Evolutionary conservation across 1,140 invertebrate species (phyloP), one percentile per base, ranked within the genome.

Genomic region (Eumeta japonica): DNA sequence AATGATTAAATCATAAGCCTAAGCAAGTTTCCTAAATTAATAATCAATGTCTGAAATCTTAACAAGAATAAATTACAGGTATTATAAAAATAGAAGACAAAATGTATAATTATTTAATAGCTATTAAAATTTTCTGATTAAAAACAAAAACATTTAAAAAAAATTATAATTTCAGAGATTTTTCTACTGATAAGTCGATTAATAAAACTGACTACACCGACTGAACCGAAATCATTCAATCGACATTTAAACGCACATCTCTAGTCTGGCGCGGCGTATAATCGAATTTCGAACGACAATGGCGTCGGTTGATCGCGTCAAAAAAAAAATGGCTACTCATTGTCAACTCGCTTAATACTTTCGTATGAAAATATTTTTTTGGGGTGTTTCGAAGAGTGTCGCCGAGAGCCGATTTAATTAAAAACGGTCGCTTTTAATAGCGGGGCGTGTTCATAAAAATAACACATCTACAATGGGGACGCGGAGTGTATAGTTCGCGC

Each of bases 201-300:
- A n/a, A n/a, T n/a, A n/a, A n/a, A n/a, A n/a, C n/a, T n/a, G n/a
- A n/a, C n/a, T n/a, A n/a, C n/a, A n/a, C n/a, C n/a, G n/a, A n/a
- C n/a, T n/a, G n/a, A n/a, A n/a, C n/a, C n/a, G n/a, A n/a, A n/a
- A n/a, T n/a, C n/a, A n/a, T n/a, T n/a, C n/a, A n/a, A n/a, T n/a
- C n/a, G n/a, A n/a, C n/a, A n/a, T n/a, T n/a, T n/a, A n/a, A n/a
- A n/a, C n/a, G n/a, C 4, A 10, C 16, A 14, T 27, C 48, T 54
- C 49, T 48, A 52, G 16, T 37, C 5, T n/a, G 14, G 16, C 40
- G 41, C 61, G 39, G 16, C 60, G 52, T 53, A 62, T 52, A 60
- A 70, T 65, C 53, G 57, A 66, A 60, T 61, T 59, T 65, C 34
- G 48, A 54, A 52, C 55, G 57, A 65, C 63, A 70, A 71, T 61